Base-by-base conservation (phyloP, 2,113 vertebrate genomes). In the Ammodytes dubius region DNA sequence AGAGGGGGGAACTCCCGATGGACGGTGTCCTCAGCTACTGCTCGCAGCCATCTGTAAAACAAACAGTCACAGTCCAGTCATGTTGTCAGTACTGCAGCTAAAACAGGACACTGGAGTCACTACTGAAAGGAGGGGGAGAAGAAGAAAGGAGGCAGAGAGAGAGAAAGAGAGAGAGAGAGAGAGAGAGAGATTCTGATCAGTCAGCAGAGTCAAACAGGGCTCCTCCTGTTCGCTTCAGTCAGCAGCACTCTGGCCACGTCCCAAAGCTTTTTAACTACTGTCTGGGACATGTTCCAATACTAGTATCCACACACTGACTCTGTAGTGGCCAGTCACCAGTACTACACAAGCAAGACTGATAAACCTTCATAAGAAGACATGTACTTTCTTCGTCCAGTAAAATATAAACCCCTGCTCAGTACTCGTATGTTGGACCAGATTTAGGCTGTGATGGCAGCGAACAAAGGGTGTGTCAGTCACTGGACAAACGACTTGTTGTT, bases 181-280 rank as follows among this genome's bases (percentile, higher is more conserved):
- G 56, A 57, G 84, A 47, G 79, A 58, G 43, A 47, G 65, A 81
- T 90, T 92, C 65, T 91, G 90, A 87, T 88, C 88, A 52, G 87
- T 92, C 90, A 93, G 92, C 89, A 91, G 76, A 87, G 88, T 70
- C 79, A 87, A 89, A 93, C 92, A 93, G 92, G 77, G 77, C 89
- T 94, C 82, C 88, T 91, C 89, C 83, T 90, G 85, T 91, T 92
- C 88, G 71, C 84, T 78, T 84, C 77, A 81, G 74, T 73, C 82
- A 85, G 81, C 68, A 78, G 66, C 61, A 61, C 61, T 39, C 80
- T 91, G 92, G 89, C 87, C 43, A 56, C 45, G 2, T 90, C 69
- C 87, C 89, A 93, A 86, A 85, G 77, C 86, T 77, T 90, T 90
- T 85, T 78, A 83, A 89, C 77, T 74, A 82, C 74, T 27, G 27